A percentile compares a stretch with the other conserved stretches of the same genome.
phyloP scores from a whole-genome alignment of 2,797 vertebrate species.

The Peromyscus aztecus region DNA sequence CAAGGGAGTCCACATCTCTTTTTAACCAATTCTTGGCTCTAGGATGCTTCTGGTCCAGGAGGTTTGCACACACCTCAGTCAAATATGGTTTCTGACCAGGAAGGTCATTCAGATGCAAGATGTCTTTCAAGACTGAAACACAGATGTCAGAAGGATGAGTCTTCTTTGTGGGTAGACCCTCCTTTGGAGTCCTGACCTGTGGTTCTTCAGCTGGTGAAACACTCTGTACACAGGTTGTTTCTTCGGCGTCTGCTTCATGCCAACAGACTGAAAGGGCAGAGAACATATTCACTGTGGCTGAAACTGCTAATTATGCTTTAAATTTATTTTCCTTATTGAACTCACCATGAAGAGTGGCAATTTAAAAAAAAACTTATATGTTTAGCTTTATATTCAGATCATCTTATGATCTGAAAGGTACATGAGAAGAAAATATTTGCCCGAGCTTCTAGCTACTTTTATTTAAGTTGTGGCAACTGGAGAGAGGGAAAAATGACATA shows the following conservation, averaged over 20 bases:
- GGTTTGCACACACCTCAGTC: not conserved
- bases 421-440: not conserved
- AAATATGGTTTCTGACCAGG: not conserved
- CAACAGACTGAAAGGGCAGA: constrained; percentile 67
- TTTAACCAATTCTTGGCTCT: not conserved
- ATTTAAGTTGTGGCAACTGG: not conserved
- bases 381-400: not conserved
- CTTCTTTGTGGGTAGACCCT: not conserved
- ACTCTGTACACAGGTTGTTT: not conserved
- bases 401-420: not conserved
- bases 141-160: not conserved
- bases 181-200: not conserved
- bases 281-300: not conserved
- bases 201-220: not conserved
- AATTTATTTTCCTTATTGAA: not conserved
- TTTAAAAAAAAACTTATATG: not conserved
- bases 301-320: not conserved
- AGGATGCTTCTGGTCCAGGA: not conserved
- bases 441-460: not conserved
- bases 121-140: constrained; percentile 41
- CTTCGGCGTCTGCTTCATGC: constrained; percentile 19
- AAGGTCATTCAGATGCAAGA: constrained; percentile 39
- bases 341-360: not conserved
- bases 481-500: not conserved
- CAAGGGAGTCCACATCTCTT: not conserved